Evolutionary conservation across 2,113 vertebrate species (phyloP).

Genomic region (Tenebrosternarchus preto): DNA sequence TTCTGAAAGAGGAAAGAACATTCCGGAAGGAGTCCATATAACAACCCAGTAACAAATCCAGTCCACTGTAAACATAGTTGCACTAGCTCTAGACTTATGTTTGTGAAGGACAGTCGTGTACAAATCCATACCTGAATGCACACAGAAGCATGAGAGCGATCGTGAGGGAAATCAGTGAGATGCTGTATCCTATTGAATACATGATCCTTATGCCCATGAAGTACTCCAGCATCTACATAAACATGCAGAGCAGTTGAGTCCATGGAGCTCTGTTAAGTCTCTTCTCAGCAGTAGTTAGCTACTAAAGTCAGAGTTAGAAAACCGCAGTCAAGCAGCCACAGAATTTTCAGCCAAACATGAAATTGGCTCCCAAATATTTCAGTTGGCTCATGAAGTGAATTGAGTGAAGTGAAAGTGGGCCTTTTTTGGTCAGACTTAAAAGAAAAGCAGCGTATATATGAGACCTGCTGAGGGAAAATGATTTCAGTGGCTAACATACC

Average conservation of each 20-base stretch:
- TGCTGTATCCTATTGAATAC: slow-evolving; percentile 86
- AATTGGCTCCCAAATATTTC: no score
- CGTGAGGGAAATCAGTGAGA: slow-evolving; percentile 81
- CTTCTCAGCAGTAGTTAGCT: background rate
- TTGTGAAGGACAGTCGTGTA: background rate
- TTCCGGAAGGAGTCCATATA: background rate
- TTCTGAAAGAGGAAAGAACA: slow-evolving; percentile 69
- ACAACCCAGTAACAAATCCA: background rate
- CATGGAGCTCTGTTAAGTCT: background rate
- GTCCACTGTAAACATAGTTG: background rate
- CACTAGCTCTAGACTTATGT: background rate
- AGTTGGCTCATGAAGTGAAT: no score
- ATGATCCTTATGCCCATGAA: slow-evolving; percentile 87
- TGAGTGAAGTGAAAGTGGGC: no score
- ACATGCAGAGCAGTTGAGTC: slow-evolving; percentile 19
- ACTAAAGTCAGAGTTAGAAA: background rate
- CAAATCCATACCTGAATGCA: slow-evolving; percentile 79
- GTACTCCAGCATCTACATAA: slow-evolving; percentile 71
- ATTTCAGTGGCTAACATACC: no score
- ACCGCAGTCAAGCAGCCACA: no score
- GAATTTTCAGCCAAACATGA: no score
- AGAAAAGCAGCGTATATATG: no score
- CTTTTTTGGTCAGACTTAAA: no score
- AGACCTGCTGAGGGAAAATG: no score
- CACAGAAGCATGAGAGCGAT: slow-evolving; percentile 81